Evolutionary conservation across 2,113 vertebrate genomes (phyloP).

Genomic region (Cyanoliseus patagonus): DNA sequence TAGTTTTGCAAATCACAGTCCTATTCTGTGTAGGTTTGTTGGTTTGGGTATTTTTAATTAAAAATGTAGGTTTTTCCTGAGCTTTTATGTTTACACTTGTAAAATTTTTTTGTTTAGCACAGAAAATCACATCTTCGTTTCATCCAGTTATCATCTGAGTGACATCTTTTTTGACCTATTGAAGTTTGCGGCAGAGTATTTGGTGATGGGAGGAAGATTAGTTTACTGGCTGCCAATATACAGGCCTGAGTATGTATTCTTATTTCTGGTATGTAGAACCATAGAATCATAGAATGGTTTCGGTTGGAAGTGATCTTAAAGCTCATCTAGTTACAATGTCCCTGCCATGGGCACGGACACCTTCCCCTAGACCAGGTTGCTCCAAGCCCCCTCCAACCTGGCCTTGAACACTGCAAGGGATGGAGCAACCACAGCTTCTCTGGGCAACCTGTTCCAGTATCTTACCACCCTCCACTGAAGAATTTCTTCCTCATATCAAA

Average conservation of each 20-base stretch:
- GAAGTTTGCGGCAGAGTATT: constrained; percentile 88
- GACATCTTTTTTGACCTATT: constrained; percentile 96
- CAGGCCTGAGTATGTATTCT: constrained; percentile 89
- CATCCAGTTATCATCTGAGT: constrained; percentile 91
- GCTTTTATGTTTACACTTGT: not conserved
- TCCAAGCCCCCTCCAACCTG: not conserved
- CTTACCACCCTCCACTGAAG: not conserved
- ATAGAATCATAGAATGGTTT: not conserved
- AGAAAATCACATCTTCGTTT: constrained; percentile 89
- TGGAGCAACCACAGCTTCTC: not conserved
- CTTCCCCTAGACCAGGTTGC: not conserved
- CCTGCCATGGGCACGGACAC: not conserved
- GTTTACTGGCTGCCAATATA: constrained; percentile 97
- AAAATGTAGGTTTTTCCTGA: not conserved
- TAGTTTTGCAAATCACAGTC: not conserved
- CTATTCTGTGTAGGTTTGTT: not conserved
- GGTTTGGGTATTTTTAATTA: not conserved
- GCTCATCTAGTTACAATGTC: not conserved
- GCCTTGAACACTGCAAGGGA: not conserved
- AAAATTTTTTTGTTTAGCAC: constrained; percentile 59
- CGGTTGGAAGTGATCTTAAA: not conserved
- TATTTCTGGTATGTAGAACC: not conserved
- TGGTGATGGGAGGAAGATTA: constrained; percentile 89
- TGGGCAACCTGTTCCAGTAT: not conserved
- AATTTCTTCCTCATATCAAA: not conserved